Evolutionary conservation across 2,113 vertebrate species (phyloP).

Genomic region (Abramis brama): DNA sequence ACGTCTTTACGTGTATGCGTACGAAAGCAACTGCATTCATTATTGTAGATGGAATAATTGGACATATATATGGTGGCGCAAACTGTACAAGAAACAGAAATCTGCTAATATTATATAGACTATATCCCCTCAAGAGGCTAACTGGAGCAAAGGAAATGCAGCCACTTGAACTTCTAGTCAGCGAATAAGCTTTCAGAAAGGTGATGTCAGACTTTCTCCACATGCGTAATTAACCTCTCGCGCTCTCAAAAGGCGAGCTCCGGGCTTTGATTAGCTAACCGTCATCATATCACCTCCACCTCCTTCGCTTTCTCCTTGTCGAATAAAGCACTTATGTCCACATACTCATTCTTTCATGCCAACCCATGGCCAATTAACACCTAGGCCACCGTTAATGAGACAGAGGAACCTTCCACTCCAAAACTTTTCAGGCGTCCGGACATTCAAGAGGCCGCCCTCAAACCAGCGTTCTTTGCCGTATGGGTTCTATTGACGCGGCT

Average conservation of each 20-base stretch:
- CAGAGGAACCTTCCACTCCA: constrained; percentile 74
- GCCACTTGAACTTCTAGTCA: constrained; percentile 65
- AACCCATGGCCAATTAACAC: constrained; percentile 78
- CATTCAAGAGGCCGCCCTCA: constrained; percentile 67
- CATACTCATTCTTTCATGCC: constrained; percentile 71
- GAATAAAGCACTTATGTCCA: constrained; percentile 68
- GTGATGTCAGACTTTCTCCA: constrained; percentile 71
- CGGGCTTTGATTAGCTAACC: constrained; percentile 73
- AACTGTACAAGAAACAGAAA: background rate
- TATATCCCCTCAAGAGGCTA: constrained; percentile 34
- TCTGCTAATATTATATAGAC: background rate
- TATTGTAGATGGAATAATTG: background rate
- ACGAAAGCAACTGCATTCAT: background rate
- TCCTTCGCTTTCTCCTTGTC: constrained; percentile 66
- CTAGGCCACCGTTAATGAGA: constrained; percentile 77
- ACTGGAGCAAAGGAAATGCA: constrained; percentile 57
- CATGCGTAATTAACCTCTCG: constrained; percentile 72
- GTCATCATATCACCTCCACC: constrained; percentile 60
- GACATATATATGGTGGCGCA: background rate
- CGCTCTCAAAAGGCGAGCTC: constrained; percentile 48
- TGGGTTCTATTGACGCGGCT: constrained; percentile 41
- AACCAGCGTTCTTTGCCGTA: constrained; percentile 41
- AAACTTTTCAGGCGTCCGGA: constrained; percentile 70
- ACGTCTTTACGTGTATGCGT: background rate
- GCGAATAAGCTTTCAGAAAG: constrained; percentile 64